These are phyloP conservation scores for Eristalis tenax DNA, from an alignment of 2,888 invertebrate species.

Conservation along the genomic window DNA sequence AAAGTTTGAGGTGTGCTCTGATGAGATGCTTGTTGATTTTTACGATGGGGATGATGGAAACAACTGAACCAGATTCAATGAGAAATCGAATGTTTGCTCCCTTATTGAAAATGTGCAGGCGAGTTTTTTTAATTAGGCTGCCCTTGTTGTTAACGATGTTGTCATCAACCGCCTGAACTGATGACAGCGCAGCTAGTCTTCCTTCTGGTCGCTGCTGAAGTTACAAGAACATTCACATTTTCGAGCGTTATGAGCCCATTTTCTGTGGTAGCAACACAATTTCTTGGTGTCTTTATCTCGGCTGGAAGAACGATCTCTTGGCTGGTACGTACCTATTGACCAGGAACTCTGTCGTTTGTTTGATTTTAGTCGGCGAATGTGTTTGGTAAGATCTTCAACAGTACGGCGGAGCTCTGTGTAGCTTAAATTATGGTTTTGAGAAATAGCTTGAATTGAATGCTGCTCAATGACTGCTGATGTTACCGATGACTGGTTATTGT, in stretches of 20 bases:
- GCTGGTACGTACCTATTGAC: background rate
- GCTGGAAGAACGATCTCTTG: background rate
- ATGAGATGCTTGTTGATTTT: background rate
- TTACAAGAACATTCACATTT: background rate
- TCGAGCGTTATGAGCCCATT: background rate
- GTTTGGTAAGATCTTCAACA: constrained; percentile 5
- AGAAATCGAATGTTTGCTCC: background rate
- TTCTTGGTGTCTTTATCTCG: background rate
- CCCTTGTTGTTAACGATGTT: constrained; percentile 4
- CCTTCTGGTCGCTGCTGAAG: background rate
- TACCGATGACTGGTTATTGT: constrained; percentile 6
- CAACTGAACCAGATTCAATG: no score
- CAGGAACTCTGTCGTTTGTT: background rate
- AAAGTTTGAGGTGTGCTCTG: background rate
- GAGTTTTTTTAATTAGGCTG: background rate
- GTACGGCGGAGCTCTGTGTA: constrained; percentile 14
- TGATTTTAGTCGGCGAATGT: background rate
- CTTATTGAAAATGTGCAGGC: background rate
- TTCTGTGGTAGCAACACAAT: background rate
- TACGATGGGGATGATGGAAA: background rate
- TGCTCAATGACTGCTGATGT: background rate
- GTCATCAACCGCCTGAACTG: constrained; percentile 5
- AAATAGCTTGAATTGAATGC: no score
- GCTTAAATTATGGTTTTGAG: constrained; percentile 8
- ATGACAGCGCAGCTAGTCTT: constrained; percentile 23